Percentiles rank a stretch among this genome's conserved stretches.
Conservation (phyloP, 2,797 vertebrate species). For the Tangara arthus region DNA sequence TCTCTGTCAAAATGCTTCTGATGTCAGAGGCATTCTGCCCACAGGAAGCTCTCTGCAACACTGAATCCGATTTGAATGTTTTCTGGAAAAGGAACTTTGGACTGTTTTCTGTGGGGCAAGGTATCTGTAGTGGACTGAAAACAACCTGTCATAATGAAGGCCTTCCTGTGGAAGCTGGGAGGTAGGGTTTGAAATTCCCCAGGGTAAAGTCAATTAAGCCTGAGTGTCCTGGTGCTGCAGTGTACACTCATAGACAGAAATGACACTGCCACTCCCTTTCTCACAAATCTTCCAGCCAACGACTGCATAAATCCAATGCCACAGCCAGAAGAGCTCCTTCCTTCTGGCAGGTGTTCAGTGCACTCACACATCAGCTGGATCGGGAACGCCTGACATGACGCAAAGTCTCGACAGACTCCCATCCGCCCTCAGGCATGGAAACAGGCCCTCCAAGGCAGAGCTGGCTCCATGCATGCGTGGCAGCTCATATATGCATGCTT, state of each 20-base stretch:
- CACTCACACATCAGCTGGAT: neutral
- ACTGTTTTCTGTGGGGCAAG: neutral
- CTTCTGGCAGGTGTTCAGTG: neutral
- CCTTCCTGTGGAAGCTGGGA: neutral
- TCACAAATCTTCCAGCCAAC: neutral
- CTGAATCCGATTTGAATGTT: neutral
- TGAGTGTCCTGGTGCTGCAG: neutral
- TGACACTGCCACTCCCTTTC: neutral
- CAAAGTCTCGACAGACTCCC: neutral
- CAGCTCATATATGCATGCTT: neutral
- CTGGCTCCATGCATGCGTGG: neutral
- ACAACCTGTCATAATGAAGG: neutral
- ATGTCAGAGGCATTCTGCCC: neutral
- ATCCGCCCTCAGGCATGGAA: neutral
- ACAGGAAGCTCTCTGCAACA: neutral
- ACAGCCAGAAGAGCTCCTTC: neutral
- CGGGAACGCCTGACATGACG: neutral
- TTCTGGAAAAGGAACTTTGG: neutral
- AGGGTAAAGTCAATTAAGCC: neutral
- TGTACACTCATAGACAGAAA: neutral
- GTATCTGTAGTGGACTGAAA: neutral
- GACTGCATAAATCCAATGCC: neutral
- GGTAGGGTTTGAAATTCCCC: neutral
- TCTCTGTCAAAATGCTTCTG: neutral
- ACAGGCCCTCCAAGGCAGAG: neutral